These are phyloP conservation scores for Mallotus villosus DNA, from an alignment of 2,797 vertebrate species.

Conservation along the genomic window DNA sequence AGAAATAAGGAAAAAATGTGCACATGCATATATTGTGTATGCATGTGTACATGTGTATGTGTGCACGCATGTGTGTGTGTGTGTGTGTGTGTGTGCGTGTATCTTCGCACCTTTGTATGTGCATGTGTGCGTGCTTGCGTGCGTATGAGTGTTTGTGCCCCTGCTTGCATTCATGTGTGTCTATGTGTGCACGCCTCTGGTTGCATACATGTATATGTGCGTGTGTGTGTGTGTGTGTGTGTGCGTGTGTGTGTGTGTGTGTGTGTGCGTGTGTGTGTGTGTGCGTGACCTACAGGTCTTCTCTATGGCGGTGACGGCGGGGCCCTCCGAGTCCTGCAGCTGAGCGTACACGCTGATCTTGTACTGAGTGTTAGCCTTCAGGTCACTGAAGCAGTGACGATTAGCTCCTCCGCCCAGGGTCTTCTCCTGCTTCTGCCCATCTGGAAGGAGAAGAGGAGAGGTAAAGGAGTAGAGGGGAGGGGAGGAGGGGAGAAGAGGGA, in stretches of 20 bases:
- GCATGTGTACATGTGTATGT: neutral
- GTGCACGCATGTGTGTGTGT: constrained; percentile 1
- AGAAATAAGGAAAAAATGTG: neutral
- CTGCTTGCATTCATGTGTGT: constrained; percentile 1
- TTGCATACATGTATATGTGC: constrained; percentile 7
- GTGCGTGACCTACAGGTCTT: constrained; percentile 78
- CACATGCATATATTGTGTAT: neutral
- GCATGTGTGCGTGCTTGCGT: constrained; percentile 11
- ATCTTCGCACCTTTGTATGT: constrained; percentile 8
- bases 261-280: constrained; percentile 19
- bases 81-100: constrained; percentile 9
- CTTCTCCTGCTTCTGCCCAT: constrained; percentile 81
- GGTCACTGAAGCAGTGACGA: constrained; percentile 88
- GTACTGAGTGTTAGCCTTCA: constrained; percentile 83
- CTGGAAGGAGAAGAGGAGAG: constrained; percentile 65
- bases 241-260: constrained; percentile 14
- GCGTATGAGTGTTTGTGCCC: neutral
- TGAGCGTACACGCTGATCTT: constrained; percentile 85
- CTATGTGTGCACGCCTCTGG: constrained; percentile 1
- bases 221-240: constrained; percentile 20
- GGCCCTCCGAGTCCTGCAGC: constrained; percentile 86
- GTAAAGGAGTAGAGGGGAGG: too few species aligned
- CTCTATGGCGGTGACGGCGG: constrained; percentile 77
- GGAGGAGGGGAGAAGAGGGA: too few species aligned
- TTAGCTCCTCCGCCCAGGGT: constrained; percentile 78